A percentile compares a stretch with the other conserved stretches of the same genome.
phyloP scores from a whole-genome alignment of 2,888 invertebrate species.

The Leptinotarsa tumamoca region DNA sequence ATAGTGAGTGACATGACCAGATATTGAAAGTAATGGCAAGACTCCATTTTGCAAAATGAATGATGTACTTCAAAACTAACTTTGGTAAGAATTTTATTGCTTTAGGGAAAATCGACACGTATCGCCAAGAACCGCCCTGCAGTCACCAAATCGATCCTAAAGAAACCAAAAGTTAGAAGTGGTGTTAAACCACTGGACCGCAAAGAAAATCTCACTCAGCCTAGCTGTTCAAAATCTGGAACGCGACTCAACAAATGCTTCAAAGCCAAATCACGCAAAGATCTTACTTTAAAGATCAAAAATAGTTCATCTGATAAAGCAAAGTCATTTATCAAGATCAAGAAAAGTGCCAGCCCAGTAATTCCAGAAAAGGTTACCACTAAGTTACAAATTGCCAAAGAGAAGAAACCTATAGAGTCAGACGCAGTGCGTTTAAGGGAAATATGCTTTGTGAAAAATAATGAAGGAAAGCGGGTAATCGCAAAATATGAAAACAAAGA shows the following conservation, averaged over 20 bases:
- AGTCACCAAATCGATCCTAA: slow-evolving; percentile 46
- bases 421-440: slow-evolving; percentile 60
- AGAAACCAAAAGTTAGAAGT: slow-evolving; percentile 47
- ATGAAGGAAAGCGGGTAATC: slow-evolving; percentile 61
- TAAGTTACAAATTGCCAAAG: slow-evolving; percentile 30
- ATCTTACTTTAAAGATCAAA: slow-evolving; percentile 53
- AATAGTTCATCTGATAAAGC: slow-evolving; percentile 47
- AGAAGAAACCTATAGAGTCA: slow-evolving; percentile 28
- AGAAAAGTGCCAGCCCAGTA: slow-evolving; percentile 23
- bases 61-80: slow-evolving; percentile 7
- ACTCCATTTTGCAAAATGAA: neutral
- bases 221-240: slow-evolving; percentile 56
- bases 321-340: slow-evolving; percentile 36
- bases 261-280: slow-evolving; percentile 53
- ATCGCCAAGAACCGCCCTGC: slow-evolving; percentile 55
- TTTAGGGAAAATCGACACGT: slow-evolving; percentile 60
- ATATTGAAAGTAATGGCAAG: neutral
- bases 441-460: slow-evolving; percentile 62
- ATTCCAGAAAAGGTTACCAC: slow-evolving; percentile 39
- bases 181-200: slow-evolving; percentile 58
- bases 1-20: too few relatives aligned
- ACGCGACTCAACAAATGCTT: slow-evolving; percentile 52
- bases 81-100: slow-evolving; percentile 61
- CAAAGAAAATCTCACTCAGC: slow-evolving; percentile 61
- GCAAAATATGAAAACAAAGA: slow-evolving; percentile 59